Conservation (phyloP, 1,140 invertebrate genomes). For the Plutomurus gul region DNA sequence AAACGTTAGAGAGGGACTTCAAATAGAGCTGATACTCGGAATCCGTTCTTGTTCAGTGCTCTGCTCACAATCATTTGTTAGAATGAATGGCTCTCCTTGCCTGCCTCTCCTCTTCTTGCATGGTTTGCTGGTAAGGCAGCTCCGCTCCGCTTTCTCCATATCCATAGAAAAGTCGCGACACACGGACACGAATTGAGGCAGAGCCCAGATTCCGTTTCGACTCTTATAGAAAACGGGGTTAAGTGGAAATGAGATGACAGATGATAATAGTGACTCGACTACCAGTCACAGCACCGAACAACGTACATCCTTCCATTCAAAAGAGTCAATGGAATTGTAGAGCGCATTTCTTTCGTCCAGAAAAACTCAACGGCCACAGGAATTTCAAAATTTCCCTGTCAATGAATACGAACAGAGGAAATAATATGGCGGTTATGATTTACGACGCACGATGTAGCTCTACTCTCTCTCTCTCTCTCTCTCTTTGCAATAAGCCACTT, state of each 20-base stretch:
- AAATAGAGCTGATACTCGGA: neutral
- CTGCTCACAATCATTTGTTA: neutral
- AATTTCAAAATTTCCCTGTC: no score
- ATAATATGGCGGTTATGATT: no score
- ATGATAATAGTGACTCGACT: slow-evolving; percentile 18
- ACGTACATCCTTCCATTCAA: slow-evolving; percentile 5
- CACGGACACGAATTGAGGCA: neutral
- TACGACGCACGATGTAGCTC: no score
- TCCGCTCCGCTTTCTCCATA: neutral
- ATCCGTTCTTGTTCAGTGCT: neutral
- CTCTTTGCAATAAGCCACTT: no score
- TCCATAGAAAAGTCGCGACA: slow-evolving; percentile 15
- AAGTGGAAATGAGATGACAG: slow-evolving; percentile 28
- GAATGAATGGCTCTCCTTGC: neutral
- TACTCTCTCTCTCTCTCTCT: no score
- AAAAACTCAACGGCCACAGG: no score
- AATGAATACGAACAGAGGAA: no score
- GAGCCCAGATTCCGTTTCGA: neutral
- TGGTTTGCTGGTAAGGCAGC: no score
- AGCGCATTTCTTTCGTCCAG: no score
- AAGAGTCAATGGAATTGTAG: slow-evolving; percentile 5
- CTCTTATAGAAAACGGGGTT: slow-evolving; percentile 1
- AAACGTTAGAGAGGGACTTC: no score
- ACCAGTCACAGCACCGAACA: neutral
- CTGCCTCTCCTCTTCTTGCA: neutral